These are phyloP conservation scores for Luscinia megarhynchos DNA, from an alignment of 2,797 vertebrate species.

Conservation along the genomic window DNA sequence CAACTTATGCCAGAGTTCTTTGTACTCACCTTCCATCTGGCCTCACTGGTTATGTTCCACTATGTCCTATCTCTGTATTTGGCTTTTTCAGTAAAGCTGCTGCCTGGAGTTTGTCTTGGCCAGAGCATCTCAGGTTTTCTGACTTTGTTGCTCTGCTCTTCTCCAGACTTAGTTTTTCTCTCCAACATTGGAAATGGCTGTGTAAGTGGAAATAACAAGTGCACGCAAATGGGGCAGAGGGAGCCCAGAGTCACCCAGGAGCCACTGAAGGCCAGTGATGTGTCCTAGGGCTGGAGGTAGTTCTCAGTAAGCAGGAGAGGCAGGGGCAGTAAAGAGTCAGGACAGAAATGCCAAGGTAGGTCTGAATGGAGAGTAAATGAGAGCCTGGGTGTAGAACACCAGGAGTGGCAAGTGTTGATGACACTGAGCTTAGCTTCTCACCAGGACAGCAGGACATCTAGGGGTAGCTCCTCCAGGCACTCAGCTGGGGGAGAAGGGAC, in stretches of 20 bases:
- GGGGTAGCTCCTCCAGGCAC: neutral
- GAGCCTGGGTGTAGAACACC: neutral
- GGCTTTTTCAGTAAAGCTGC: neutral
- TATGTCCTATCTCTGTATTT: neutral
- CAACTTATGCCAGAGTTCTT: neutral
- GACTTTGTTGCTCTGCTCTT: neutral
- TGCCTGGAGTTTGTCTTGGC: neutral
- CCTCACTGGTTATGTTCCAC: neutral
- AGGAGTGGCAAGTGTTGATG: neutral
- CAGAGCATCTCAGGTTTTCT: neutral
- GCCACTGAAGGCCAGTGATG: neutral
- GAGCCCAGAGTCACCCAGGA: neutral
- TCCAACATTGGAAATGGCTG: neutral
- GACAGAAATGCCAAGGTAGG: neutral
- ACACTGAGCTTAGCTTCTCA: neutral
- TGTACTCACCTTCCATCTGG: neutral
- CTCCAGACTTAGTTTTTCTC: neutral
- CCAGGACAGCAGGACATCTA: neutral
- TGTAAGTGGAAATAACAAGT: neutral
- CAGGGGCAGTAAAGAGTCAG: neutral
- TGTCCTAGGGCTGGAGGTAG: neutral
- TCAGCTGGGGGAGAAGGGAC: neutral
- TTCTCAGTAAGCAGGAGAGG: neutral
- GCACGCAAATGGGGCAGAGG: neutral
- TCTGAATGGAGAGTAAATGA: neutral